Evolutionary conservation across 2,888 invertebrate species (phyloP), one percentile per base, ranked within the genome.

Genomic region (Halocaridina rubra): DNA sequence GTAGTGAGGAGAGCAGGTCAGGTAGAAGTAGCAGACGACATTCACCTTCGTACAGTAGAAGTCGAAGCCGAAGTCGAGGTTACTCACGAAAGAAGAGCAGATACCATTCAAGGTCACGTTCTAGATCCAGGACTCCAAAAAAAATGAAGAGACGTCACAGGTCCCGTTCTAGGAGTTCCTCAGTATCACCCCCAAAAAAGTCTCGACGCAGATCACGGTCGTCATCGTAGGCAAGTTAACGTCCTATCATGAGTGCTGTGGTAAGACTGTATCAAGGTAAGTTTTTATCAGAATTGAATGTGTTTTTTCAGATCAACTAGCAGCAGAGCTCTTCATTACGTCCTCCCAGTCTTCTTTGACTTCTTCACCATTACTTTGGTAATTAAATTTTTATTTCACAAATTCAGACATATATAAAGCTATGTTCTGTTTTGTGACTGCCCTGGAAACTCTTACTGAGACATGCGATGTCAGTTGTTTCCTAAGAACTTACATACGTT

Each of bases 171-270:
- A 30, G 61, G 16, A 80, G 79, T 74, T 84, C 84, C 30, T 46
- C 72, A 8, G n/a, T 61, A n/a, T 84, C 84, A 27, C 33, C 67
- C 13, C 79, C 64, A 3, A 84, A 84, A 69, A 84, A 75, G 53
- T 79, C 79, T 5, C 61, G 79, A 33, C 24, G 77, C 61, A 72
- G 80, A 32, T 84, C 84, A n/a, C 74, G 84, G 61, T 84, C 84
- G 75, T 84, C 84, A n/a, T 84, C 84, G 78, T 84, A 84, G 82
- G 82, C 82, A 84, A 84, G 82, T 84, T 76, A 82, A 82, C 71
- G 69, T 82, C 82, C 67, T 82, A 77, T 72, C 77, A 72, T 84
- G 84, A 84, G 80, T 84, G 84, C 84, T 79, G 84, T 84, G 84
- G 84, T 84, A 84, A 84, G 84, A 84, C 79, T 30, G 74, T 30